Percentiles rank a stretch among this genome's conserved stretches.
Evolutionary conservation across 2,797 vertebrate species (phyloP).

Genomic region (Loriculus beryllinus): DNA sequence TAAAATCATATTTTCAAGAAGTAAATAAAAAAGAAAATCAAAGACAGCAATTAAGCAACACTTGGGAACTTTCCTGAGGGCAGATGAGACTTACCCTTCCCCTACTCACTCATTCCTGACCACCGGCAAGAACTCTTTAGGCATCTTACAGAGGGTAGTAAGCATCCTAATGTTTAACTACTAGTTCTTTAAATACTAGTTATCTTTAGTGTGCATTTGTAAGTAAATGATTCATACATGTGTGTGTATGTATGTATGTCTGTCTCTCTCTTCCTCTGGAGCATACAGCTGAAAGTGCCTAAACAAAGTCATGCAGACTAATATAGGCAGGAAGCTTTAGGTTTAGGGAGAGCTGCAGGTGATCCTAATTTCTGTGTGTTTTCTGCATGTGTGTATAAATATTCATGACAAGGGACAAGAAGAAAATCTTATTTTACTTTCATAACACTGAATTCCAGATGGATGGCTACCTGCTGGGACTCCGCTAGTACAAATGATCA

Average conservation of each 20-base stretch:
- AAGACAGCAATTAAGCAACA: not conserved
- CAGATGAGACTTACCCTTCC: not conserved
- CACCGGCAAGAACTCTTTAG: not conserved
- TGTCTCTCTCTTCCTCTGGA: not conserved
- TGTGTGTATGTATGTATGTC: rapidly evolving
- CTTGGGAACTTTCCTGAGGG: not conserved
- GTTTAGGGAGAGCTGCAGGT: not conserved
- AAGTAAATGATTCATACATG: not conserved
- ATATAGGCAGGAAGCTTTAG: not conserved
- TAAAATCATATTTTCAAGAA: not conserved
- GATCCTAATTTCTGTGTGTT: not conserved
- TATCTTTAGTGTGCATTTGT: not conserved
- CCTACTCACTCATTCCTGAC: not conserved
- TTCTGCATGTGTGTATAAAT: not conserved
- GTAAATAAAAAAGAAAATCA: not conserved
- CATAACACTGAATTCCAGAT: not conserved
- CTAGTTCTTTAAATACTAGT: not conserved
- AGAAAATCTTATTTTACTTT: not conserved
- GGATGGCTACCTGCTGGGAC: not conserved
- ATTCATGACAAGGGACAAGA: not conserved
- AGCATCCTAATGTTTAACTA: not conserved
- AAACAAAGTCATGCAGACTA: not conserved
- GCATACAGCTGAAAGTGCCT: not conserved
- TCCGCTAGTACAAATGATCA: not conserved
- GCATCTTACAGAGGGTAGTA: not conserved